Conservation (phyloP, 2,797 vertebrate species). For the Chelon labrosus region DNA sequence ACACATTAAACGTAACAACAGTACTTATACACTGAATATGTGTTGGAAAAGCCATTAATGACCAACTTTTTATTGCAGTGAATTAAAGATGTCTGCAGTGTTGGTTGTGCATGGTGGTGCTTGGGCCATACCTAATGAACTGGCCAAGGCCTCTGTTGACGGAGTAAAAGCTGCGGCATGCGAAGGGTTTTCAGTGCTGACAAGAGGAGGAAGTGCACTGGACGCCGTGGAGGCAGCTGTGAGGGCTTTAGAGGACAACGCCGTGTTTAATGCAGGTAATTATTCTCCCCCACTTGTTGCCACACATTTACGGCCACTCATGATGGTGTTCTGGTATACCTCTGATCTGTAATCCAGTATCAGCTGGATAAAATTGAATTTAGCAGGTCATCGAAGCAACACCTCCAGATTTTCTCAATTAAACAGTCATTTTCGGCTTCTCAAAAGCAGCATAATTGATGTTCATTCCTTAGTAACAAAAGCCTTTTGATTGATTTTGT, state of each 20-base stretch:
- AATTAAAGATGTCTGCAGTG: slow-evolving; percentile 74
- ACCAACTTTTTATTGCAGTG: slow-evolving; percentile 19
- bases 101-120: slow-evolving; percentile 88
- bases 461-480: too few species aligned
- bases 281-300: neutral
- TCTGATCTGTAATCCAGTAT: neutral
- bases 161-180: slow-evolving; percentile 82
- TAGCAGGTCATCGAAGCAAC: neutral
- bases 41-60: too few species aligned
- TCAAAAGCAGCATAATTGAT: neutral
- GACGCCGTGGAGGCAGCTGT: slow-evolving; percentile 86
- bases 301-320: neutral
- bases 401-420: neutral
- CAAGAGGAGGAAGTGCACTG: slow-evolving; percentile 75
- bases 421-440: neutral
- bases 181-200: slow-evolving; percentile 74
- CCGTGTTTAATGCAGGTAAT: slow-evolving; percentile 81
- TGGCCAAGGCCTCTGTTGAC: slow-evolving; percentile 70
- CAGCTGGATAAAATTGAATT: neutral
- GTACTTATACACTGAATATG: too few species aligned
- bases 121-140: slow-evolving; percentile 83
- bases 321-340: neutral
- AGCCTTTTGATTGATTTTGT: too few species aligned
- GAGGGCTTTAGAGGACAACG: slow-evolving; percentile 81
- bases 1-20: too few species aligned